These are phyloP conservation scores for Hyposoter dolosus DNA, from an alignment of 2,888 invertebrate genomes.

Conservation along the genomic window DNA sequence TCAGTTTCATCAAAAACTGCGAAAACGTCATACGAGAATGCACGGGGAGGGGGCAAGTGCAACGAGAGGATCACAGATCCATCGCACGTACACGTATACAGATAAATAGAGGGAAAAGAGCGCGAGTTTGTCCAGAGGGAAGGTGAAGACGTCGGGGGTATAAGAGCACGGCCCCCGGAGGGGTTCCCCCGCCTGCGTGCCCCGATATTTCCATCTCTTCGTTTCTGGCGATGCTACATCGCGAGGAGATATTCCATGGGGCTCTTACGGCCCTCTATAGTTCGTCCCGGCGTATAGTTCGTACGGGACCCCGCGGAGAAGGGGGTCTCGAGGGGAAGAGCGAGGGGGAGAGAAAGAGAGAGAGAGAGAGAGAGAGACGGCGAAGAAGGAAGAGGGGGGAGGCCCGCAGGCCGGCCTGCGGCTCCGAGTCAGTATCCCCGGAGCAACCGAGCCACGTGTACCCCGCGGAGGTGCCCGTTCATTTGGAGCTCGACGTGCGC, in stretches of 20 bases:
- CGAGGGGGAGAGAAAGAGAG: constrained; percentile 56
- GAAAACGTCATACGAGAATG: not conserved
- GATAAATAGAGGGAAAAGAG: constrained; percentile 40
- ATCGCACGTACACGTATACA: not conserved
- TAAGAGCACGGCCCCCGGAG: constrained; percentile 61
- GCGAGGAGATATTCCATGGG: constrained; percentile 37
- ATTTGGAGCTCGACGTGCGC: constrained; percentile 55
- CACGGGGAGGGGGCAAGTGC: constrained; percentile 3
- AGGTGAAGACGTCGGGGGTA: constrained; percentile 53
- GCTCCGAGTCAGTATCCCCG: constrained; percentile 85
- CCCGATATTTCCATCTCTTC: constrained; percentile 50
- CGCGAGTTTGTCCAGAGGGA: constrained; percentile 47
- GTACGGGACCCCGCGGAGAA: constrained; percentile 52
- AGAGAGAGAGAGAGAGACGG: constrained; percentile 47
- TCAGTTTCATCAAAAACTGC: constrained; percentile 46
- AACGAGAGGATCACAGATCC: constrained; percentile 24
- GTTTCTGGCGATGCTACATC: constrained; percentile 41
- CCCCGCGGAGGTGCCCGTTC: constrained; percentile 80
- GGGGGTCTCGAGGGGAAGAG: constrained; percentile 45
- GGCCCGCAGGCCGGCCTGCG: constrained; percentile 85
- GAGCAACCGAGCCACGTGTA: constrained; percentile 85
- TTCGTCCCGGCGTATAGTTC: constrained; percentile 53
- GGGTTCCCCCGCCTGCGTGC: constrained; percentile 2
- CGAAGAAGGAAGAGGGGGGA: constrained; percentile 75
- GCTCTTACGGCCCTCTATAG: constrained; percentile 35